Base-by-base conservation (phyloP, 2,888 invertebrate genomes). In the Enoplolaimus lenunculus region DNA sequence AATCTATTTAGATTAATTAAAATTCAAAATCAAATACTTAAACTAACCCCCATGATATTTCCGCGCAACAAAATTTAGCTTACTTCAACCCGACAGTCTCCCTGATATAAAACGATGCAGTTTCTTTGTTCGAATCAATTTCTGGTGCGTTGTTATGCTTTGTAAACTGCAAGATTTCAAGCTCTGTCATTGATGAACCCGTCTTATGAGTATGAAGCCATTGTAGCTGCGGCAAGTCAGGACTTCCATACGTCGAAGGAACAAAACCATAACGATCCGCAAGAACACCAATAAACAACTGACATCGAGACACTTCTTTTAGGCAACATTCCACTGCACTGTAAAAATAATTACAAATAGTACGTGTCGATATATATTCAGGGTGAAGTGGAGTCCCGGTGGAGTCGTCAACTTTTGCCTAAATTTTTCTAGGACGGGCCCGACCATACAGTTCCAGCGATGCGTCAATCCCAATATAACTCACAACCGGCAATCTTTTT, bases 241-340 rank as follows among this genome's bases (percentile, higher is more conserved):
- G 7, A 21, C 21, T 21, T 7, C 45, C 45, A 21, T 45, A 45
- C 21, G 45, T 45, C 45, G 7, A 13, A 7, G 82, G 81, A 34
- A 78, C 75, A 75, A 79, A 81, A 26, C 83, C 83, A 74, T 82
- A 82, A 33, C 83, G 75, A 69, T 81, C 79, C 33, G 82, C 83
- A 45, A 83, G 76, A 28, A 83, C 75, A 1, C 82, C 83, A 60
- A 83, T 73, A 74, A 83, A 83, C 35, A 82, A 75, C 73, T 84
- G 78, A 71, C 82, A 81, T 62, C 77, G 77, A 16, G 75, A 73
- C 33, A 81, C 79, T 76, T 83, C 82, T 16, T 76, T 70, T 34
- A 84, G 76, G 74, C 83, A 83, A 34, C 83, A 73, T 71, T 81
- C 81, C 68, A 82, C 69, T 1, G 81, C 77, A 70, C 83, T 83